A percentile compares a stretch with the other conserved stretches of the same genome.
Conservation (phyloP, 1,140 invertebrate species). For the Anadara kagoshimensis region DNA sequence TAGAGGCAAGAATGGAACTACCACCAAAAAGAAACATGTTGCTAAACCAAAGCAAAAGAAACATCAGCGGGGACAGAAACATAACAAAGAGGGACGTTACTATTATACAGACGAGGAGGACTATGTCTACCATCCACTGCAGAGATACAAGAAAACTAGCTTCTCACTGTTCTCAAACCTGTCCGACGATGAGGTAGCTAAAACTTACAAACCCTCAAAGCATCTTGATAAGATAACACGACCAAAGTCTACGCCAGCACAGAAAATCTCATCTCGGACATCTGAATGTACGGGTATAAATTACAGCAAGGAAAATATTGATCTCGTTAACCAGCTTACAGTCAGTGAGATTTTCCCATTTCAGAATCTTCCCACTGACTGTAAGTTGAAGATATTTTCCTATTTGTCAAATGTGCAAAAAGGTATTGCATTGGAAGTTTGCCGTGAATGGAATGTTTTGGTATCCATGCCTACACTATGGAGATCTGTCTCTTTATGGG, state of each 20-base stretch:
- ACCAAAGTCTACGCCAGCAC: constrained; percentile 20
- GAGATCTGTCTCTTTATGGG: constrained; percentile 58
- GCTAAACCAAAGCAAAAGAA: neutral
- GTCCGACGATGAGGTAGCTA: constrained; percentile 34
- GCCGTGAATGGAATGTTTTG: constrained; percentile 59
- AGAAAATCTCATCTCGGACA: constrained; percentile 9
- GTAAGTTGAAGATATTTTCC: constrained; percentile 66
- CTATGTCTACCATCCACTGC: constrained; percentile 20
- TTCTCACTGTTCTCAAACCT: constrained; percentile 46
- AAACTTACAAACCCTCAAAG: neutral
- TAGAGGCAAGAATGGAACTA: too few species aligned
- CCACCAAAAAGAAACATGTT: too few species aligned
- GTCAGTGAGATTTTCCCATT: constrained; percentile 58
- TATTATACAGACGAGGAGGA: constrained; percentile 24
- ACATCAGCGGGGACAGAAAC: neutral
- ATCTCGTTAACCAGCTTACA: constrained; percentile 13
- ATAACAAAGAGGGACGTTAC: neutral
- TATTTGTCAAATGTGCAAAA: constrained; percentile 62
- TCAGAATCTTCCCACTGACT: constrained; percentile 60
- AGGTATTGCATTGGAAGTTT: constrained; percentile 56
- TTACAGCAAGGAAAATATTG: constrained; percentile 9
- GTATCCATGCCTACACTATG: constrained; percentile 60
- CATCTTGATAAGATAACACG: neutral
- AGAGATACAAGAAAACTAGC: constrained; percentile 40
- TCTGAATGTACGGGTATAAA: neutral